phyloP scores from a whole-genome alignment of 2,797 vertebrate genomes.

The Nasua narica region DNA sequence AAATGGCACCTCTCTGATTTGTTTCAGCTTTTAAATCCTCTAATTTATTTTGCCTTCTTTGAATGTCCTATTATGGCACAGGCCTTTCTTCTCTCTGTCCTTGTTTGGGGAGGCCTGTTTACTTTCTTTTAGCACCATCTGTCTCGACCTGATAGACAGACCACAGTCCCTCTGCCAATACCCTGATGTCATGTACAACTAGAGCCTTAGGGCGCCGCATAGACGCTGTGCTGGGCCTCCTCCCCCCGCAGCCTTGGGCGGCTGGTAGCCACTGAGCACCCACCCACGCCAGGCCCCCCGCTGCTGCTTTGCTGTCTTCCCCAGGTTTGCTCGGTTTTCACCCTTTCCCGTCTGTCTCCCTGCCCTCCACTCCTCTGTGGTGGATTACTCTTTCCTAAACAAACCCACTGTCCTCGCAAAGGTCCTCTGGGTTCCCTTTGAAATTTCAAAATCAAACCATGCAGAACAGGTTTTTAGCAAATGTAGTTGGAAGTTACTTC shows the following conservation, averaged over 20 bases:
- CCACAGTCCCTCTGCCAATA: not conserved
- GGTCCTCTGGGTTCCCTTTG: not conserved
- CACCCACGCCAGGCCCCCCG: not conserved
- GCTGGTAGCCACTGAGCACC: not conserved
- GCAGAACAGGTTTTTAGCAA: not conserved
- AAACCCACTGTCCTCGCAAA: not conserved
- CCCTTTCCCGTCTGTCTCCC: not conserved
- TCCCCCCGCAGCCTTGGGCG: not conserved
- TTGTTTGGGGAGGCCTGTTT: not conserved
- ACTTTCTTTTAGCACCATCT: not conserved
- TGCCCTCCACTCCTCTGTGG: not conserved
- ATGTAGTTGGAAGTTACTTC: not conserved
- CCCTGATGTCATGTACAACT: no score
- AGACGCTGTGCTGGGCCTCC: fast-evolving
- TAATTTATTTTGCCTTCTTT: not conserved
- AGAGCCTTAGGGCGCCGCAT: fast-evolving
- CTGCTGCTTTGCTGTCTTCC: not conserved
- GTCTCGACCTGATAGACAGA: not conserved
- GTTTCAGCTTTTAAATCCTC: not conserved
- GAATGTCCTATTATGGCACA: not conserved
- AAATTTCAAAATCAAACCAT: not conserved
- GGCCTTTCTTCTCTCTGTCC: not conserved
- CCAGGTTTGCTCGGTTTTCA: not conserved
- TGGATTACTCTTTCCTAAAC: not conserved
- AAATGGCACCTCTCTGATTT: not conserved